Conservation (phyloP, 2,888 invertebrate species). For the Apotomis turbidana region DNA sequence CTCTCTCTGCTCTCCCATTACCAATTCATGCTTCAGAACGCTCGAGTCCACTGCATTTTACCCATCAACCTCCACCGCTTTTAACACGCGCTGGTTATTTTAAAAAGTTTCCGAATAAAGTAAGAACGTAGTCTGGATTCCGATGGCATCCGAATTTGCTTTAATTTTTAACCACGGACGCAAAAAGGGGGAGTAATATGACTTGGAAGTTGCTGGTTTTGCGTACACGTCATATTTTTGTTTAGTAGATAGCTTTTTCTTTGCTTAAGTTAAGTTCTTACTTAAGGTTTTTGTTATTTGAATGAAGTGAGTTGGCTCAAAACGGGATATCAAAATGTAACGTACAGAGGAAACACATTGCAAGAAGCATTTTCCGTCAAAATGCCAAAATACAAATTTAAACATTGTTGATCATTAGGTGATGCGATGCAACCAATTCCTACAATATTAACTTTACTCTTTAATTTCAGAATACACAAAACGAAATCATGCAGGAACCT, state of each 20-base stretch:
- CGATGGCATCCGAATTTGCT: conserved; percentile 11
- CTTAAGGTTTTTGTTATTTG: too few relatives aligned
- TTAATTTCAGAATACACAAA: background rate
- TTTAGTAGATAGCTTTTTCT: too few relatives aligned
- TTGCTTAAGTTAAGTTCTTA: too few relatives aligned
- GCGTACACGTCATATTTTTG: too few relatives aligned
- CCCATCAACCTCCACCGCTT: conserved; percentile 54
- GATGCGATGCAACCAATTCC: background rate
- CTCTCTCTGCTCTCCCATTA: conserved; percentile 61
- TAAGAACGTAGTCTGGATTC: conserved; percentile 21
- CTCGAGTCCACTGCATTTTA: conserved; percentile 53
- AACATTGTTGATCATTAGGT: background rate
- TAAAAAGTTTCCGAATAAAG: conserved; percentile 30
- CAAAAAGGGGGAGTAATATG: background rate
- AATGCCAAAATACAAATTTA: too few relatives aligned
- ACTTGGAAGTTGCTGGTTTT: too few relatives aligned
- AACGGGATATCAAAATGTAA: too few relatives aligned
- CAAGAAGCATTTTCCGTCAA: too few relatives aligned
- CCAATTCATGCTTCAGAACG: conserved; percentile 65
- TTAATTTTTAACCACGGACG: conserved; percentile 5
- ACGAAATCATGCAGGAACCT: background rate
- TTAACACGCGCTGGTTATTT: conserved; percentile 46
- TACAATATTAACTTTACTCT: conserved; percentile 1
- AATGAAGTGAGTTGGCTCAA: too few relatives aligned
- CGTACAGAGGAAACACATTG: too few relatives aligned